A percentile compares a stretch with the other conserved stretches of the same genome.
These are phyloP conservation scores for Galago senegalensis DNA, from an alignment of 2,797 vertebrate genomes.

Conservation along the genomic window DNA sequence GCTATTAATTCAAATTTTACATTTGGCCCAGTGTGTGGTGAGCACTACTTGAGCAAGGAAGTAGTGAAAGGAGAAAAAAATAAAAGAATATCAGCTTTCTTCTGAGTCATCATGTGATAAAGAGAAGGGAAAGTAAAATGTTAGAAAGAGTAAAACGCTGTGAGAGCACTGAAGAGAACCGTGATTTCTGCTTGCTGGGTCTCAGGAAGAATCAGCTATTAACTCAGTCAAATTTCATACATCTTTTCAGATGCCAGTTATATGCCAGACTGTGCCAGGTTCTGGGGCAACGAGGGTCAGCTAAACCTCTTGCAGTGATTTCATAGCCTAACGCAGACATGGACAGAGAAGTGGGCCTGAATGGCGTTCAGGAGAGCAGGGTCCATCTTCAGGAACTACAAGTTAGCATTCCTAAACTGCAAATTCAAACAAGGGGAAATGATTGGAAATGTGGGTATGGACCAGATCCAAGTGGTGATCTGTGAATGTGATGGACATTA, in stretches of 20 bases:
- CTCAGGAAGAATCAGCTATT: constrained; percentile 2
- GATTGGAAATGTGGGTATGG: not conserved
- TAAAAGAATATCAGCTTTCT: not conserved
- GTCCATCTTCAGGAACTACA: not conserved
- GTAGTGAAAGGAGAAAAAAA: not conserved
- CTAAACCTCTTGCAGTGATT: not conserved
- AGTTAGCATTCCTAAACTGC: not conserved
- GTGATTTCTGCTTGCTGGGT: not conserved
- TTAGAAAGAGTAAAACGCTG: not conserved
- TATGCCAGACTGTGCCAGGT: not conserved
- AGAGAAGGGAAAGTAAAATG: constrained; percentile 40
- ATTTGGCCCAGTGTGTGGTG: not conserved
- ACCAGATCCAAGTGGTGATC: not conserved
- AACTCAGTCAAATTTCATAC: not conserved
- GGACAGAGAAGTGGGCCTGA: not conserved
- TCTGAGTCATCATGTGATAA: not conserved
- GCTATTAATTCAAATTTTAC: not conserved
- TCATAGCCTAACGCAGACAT: not conserved
- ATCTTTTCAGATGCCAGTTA: not conserved
- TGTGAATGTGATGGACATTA: not conserved
- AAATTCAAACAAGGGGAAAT: not conserved
- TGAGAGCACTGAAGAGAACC: not conserved
- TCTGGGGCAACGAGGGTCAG: not conserved
- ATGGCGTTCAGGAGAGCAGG: not conserved
- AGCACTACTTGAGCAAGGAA: not conserved